Evolutionary conservation across 2,797 vertebrate genomes (phyloP).

Genomic region (Spinibarbus caldwelli): DNA sequence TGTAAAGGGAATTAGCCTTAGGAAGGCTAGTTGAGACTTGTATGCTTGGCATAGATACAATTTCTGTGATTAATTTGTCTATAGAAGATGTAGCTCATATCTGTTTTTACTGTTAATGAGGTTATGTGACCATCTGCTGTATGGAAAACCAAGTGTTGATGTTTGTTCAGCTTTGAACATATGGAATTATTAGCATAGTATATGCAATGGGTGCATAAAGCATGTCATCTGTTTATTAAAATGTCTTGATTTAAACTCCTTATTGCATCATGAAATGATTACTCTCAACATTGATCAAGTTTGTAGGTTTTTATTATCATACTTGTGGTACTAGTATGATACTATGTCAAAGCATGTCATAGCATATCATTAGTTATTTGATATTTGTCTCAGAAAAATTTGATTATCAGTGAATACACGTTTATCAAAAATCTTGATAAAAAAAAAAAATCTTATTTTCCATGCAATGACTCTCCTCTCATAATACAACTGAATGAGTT

Average conservation of each 20-base stretch:
- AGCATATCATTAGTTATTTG: conserved; percentile 29
- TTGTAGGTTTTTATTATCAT: conserved; percentile 16
- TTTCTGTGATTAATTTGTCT: neutral
- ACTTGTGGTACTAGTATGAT: neutral
- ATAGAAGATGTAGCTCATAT: neutral
- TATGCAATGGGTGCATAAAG: neutral
- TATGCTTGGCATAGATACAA: neutral
- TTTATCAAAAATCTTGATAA: too few relatives aligned
- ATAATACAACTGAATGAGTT: neutral
- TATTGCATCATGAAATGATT: neutral
- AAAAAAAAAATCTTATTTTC: neutral
- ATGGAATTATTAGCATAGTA: neutral
- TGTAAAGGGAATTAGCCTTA: neutral
- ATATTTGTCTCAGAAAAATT: conserved; percentile 6
- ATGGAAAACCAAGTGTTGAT: neutral
- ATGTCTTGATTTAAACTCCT: neutral
- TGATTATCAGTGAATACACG: conserved; percentile 22
- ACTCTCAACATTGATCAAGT: neutral
- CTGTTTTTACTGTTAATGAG: neutral
- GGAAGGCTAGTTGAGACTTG: neutral
- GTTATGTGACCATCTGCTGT: neutral
- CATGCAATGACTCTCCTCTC: neutral
- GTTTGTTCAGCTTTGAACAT: neutral
- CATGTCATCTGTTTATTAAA: conserved; percentile 4
- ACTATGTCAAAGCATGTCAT: neutral